Evolutionary conservation across 2,797 vertebrate species (phyloP), one percentile per base, ranked within the genome.

Genomic region (Heliangelus exortis): DNA sequence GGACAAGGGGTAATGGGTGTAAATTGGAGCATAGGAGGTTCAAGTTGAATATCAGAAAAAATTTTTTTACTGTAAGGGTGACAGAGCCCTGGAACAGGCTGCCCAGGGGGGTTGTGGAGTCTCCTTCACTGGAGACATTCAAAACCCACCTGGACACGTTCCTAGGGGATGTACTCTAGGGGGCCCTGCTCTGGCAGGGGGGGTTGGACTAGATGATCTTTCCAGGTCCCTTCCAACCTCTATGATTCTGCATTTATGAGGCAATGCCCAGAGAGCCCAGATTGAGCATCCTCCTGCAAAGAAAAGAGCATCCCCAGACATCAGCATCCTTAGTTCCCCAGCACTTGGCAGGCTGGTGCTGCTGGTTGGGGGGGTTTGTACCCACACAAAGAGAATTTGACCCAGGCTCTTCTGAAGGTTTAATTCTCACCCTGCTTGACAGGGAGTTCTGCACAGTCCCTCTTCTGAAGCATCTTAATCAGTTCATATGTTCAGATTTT

Each of bases 241-340:
- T n/a, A n/a, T n/a, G n/a, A n/a, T n/a, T n/a, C 54, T 53, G 71
- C 61, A 76, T 78, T 19, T 47, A 11, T 1, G 12, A 53, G 34
- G 41, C 15, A 39, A 16, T 34, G 29, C 39, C 2, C 28, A 20
- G 55, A 8, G 28, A 31, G 43, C 22, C 7, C 6, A 16, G 61
- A 3, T 5, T 4, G 67, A 78, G 66, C 34, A 22, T 65, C 66
- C 21, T 71, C 28, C n/a, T 18, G 69, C 45, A 21, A 33, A 57
- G 50, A 43, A 66, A 25, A 0, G n/a, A 63, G 29, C 63, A 34
- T 75, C 84, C 69, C 76, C 86, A 50, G 68, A 9, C 9, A 11
- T 1, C n/a, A 61, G 77, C 45, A 18, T 57, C 1, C 0, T 18
- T 57, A 29, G 10, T 66, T 57, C 31, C 4, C 34, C 21, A 18